phyloP scores from a whole-genome alignment of 92 coral and sea anemone species.

The Porites divaricata region DNA sequence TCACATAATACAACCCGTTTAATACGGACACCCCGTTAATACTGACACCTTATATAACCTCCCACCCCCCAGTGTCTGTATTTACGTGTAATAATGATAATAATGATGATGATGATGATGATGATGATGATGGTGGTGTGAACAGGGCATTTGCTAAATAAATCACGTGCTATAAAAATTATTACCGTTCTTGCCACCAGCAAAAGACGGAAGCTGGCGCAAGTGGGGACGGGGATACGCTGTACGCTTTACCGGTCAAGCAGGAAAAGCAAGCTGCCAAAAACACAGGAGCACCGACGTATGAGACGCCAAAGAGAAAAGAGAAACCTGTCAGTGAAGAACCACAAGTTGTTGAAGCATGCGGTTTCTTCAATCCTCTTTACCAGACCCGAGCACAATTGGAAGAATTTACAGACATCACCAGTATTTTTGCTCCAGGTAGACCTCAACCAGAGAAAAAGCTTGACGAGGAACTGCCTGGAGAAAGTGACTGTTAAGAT shows the following conservation, averaged over 20 bases:
- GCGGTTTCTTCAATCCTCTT: constrained; percentile 50
- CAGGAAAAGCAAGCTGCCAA: neutral
- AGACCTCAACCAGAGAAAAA: constrained; percentile 11
- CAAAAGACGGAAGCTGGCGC: constrained; percentile 10
- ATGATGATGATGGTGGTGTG: too few relatives aligned
- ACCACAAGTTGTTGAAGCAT: constrained; percentile 7
- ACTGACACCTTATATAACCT: too few relatives aligned
- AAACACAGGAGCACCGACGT: neutral
- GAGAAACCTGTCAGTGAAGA: constrained; percentile 23
- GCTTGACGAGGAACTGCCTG: constrained; percentile 35
- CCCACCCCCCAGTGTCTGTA: too few relatives aligned
- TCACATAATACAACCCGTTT: too few relatives aligned
- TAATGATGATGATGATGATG: too few relatives aligned
- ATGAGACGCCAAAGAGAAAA: constrained; percentile 35
- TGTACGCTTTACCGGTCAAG: constrained; percentile 21
- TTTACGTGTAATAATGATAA: too few relatives aligned
- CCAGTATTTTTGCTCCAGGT: constrained; percentile 31
- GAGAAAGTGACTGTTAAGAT: constrained; percentile 58
- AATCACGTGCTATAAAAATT: neutral
- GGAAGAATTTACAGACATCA: constrained; percentile 33
- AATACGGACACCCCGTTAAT: too few relatives aligned
- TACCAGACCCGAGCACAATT: constrained; percentile 39
- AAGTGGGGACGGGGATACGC: neutral
- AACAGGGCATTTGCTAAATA: too few relatives aligned
- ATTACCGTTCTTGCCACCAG: neutral